Evolutionary conservation across 1,140 invertebrate genomes (phyloP), one percentile per base, ranked within the genome.

Genomic region (Augochlora pura): DNA sequence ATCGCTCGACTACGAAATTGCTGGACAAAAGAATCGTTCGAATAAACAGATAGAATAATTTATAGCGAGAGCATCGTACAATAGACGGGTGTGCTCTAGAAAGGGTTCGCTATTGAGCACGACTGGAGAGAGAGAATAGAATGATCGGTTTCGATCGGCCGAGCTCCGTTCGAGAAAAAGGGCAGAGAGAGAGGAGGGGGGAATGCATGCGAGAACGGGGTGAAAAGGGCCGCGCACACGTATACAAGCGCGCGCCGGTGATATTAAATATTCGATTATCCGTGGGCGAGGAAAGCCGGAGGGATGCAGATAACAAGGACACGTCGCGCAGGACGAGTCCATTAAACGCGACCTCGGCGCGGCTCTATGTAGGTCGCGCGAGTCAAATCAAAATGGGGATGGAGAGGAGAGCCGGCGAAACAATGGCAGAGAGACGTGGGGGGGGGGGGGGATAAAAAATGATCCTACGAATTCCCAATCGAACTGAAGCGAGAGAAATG

Each of bases 241-340:
- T n/a, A n/a, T n/a, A n/a, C n/a, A n/a, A n/a, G n/a, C n/a, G n/a
- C 52, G 52, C 60, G n/a, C 18, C 32, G n/a, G 14, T n/a, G 39
- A 46, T 6, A 60, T 21, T 42, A 14, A 21, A 60, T 42, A 71
- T 52, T 78, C 69, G 76, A 78, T 65, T 54, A 64, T 46, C 69
- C 42, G 32, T 7, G 60, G 57, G 64, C 54, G 59, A 42, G 60
- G 49, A 72, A 38, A 27, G 54, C 38, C 76, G 7, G 39, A 54
- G 59, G 71, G 63, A 70, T 59, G 52, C 23, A 39, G 8, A 27
- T 32, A 32, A 72, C 59, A 65, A 78, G 76, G 69, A 63, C 49
- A 52, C 60, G 49, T 62, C 18, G 25, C 59, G 0, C 49, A 72
- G 76, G 76, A 72, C 76, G 76, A 72, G 76, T 78, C 76, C 76